These are phyloP conservation scores for Atopsyche davidsoni DNA, from an alignment of 1,140 invertebrate genomes.

Conservation along the genomic window DNA sequence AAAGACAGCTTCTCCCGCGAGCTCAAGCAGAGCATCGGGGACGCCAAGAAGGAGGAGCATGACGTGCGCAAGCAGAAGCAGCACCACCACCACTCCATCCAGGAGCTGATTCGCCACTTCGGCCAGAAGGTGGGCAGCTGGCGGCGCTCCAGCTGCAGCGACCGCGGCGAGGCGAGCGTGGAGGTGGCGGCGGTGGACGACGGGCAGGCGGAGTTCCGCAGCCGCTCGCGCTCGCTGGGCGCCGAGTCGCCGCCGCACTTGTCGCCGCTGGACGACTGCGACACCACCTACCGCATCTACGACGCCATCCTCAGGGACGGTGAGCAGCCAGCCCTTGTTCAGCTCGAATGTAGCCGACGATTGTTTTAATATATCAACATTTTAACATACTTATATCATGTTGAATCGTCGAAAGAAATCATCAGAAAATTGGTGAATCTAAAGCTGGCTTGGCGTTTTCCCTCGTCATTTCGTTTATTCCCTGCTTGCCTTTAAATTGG, in stretches of 20 bases:
- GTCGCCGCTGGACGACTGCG: constrained; percentile 59
- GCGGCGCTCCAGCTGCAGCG: constrained; percentile 52
- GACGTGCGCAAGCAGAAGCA: constrained; percentile 34
- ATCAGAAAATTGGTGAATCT: too few species aligned
- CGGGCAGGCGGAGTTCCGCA: constrained; percentile 59
- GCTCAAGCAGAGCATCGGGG: constrained; percentile 33
- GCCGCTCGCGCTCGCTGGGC: constrained; percentile 70
- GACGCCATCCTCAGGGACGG: constrained; percentile 76
- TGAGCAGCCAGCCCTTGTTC: too few species aligned
- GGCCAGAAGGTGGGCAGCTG: constrained; percentile 60
- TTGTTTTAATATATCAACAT: too few species aligned
- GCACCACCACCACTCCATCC: constrained; percentile 61
- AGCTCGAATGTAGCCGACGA: too few species aligned
- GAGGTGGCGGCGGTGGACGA: constrained; percentile 43
- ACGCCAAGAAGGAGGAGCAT: constrained; percentile 35
- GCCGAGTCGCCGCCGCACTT: constrained; percentile 47
- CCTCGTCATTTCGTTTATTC: too few species aligned
- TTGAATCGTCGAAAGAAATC: too few species aligned
- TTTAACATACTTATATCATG: too few species aligned
- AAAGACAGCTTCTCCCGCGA: constrained; percentile 51
- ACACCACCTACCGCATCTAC: constrained; percentile 73
- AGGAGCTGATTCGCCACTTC: constrained; percentile 66
- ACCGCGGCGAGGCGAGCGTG: constrained; percentile 43
- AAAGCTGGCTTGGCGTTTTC: too few species aligned
- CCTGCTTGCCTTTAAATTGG: too few species aligned